phyloP scores from a whole-genome alignment of 2,888 invertebrate genomes.

The Agrotis segetum region DNA sequence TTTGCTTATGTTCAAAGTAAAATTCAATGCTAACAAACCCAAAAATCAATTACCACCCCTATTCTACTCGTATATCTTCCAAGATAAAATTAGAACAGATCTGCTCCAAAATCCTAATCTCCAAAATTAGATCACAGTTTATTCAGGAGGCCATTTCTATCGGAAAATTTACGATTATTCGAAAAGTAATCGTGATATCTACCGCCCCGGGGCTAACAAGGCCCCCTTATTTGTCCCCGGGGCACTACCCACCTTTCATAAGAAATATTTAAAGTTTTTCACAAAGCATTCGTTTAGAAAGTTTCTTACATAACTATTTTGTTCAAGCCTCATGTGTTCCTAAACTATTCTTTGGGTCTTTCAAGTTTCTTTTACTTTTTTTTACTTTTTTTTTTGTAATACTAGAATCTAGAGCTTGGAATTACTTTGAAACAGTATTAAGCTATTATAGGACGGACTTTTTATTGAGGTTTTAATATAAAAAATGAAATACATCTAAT shows the following conservation, averaged over 20 bases:
- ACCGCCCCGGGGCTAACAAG: conserved; percentile 58
- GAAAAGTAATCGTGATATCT: conserved; percentile 73
- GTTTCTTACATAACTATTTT: conserved; percentile 34
- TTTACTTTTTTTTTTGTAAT: neutral
- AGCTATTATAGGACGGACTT: neutral
- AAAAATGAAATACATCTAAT: no score
- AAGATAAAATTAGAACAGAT: conserved; percentile 36
- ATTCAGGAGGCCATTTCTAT: conserved; percentile 72
- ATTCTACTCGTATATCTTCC: neutral
- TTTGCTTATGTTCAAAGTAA: no score
- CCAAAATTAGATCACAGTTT: conserved; percentile 47
- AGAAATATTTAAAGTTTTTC: conserved; percentile 61
- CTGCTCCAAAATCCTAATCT: conserved; percentile 53
- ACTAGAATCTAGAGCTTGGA: conserved; percentile 7
- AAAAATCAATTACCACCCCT: neutral
- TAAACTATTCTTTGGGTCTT: conserved; percentile 35
- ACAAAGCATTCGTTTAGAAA: conserved; percentile 46
- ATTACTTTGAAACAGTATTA: conserved; percentile 18
- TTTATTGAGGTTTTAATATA: neutral
- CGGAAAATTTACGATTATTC: conserved; percentile 78
- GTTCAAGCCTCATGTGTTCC: conserved; percentile 20
- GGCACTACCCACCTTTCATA: conserved; percentile 59
- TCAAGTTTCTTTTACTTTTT: conserved; percentile 13
- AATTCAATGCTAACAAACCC: no score
- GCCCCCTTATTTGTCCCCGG: conserved; percentile 70